These are phyloP conservation scores for Cladopsammia gracilis DNA, from an alignment of 64 coral and sea anemone species.

Conservation along the genomic window DNA sequence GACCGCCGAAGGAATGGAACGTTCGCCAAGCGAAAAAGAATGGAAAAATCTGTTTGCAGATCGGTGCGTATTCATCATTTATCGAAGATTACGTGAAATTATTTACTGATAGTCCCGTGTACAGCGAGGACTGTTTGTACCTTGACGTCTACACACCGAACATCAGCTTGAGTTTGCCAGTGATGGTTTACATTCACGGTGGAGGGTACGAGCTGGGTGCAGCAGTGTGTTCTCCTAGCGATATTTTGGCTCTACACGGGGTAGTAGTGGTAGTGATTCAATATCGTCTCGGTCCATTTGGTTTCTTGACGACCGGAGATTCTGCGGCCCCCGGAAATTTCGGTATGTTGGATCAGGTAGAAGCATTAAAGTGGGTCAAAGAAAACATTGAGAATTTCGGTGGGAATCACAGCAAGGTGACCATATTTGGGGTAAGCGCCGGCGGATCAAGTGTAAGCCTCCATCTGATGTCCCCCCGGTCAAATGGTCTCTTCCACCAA, in stretches of 20 bases:
- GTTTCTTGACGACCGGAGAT: conserved; percentile 53
- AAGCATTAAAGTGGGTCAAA: conserved; percentile 60
- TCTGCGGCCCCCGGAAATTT: conserved; percentile 46
- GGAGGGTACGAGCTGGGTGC: conserved; percentile 2
- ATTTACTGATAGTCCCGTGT: background rate
- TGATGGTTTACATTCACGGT: conserved; percentile 60
- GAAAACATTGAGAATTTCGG: conserved; percentile 58
- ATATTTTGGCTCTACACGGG: conserved; percentile 36
- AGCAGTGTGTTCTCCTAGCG: background rate
- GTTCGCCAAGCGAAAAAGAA: background rate
- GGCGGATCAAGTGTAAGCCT: conserved; percentile 37
- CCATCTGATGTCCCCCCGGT: conserved; percentile 39
- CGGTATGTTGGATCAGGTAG: conserved; percentile 65
- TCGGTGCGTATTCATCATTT: background rate
- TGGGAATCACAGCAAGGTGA: conserved; percentile 50
- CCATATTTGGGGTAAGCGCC: conserved; percentile 53
- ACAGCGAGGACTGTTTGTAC: conserved; percentile 47
- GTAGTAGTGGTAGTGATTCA: conserved; percentile 73
- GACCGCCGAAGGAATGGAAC: conserved; percentile 14
- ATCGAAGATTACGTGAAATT: background rate
- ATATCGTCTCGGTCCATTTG: conserved; percentile 64
- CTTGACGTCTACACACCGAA: conserved; percentile 36
- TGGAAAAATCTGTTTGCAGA: conserved; percentile 57
- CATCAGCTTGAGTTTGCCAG: background rate
- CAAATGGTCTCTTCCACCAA: conserved; percentile 31